A percentile compares a stretch with the other conserved stretches of the same genome.
Evolutionary conservation across 2,113 vertebrate genomes (phyloP).

Genomic region (Menidia beryllina): DNA sequence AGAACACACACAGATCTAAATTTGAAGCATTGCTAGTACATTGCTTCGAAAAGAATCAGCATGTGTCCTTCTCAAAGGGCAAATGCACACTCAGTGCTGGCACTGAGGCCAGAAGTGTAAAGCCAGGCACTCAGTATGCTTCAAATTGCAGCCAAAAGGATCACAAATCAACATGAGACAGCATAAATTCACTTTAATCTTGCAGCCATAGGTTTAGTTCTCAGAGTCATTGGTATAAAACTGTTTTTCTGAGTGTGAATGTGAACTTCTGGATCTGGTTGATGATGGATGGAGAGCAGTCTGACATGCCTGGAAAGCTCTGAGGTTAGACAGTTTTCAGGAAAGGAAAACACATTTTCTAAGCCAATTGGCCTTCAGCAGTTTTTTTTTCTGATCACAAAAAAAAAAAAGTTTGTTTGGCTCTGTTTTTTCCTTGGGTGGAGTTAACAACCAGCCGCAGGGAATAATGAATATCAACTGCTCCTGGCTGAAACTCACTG

Average conservation of each 20-base stretch:
- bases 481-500: conserved; percentile 1
- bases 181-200: conserved; percentile 2
- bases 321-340: conserved; percentile 22
- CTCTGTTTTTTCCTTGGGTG: conserved; percentile 25
- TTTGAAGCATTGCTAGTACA: not conserved
- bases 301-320: conserved; percentile 10
- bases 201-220: not conserved
- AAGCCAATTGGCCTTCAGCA: conserved; percentile 27
- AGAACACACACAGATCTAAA: conserved; percentile 7
- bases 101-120: conserved; percentile 11
- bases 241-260: not conserved
- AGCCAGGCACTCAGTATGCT: not conserved
- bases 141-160: conserved; percentile 7
- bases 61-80: not conserved
- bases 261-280: conserved; percentile 3
- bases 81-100: conserved; percentile 19
- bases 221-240: not conserved
- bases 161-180: conserved; percentile 9
- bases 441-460: not conserved
- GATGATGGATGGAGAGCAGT: not conserved
- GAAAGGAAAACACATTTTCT: conserved; percentile 44
- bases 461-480: conserved; percentile 7
- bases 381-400: conserved; percentile 4
- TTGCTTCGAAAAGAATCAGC: not conserved
- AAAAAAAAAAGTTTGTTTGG: conserved; percentile 27